Percentiles rank a stretch among this genome's conserved stretches.
phyloP scores from a whole-genome alignment of 2,797 vertebrate species.

The Lepus townsendii region DNA sequence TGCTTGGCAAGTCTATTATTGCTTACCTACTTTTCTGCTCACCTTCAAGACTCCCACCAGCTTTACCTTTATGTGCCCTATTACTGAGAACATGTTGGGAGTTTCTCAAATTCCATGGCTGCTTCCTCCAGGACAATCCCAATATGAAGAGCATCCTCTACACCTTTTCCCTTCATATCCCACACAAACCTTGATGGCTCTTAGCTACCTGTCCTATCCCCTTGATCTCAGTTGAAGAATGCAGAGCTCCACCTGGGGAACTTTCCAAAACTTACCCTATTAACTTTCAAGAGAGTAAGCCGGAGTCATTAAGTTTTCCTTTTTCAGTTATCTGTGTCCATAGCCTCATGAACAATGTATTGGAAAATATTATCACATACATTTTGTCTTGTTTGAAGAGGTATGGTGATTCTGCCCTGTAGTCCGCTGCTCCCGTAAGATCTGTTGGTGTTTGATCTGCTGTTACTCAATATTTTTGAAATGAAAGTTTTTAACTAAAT shows the following conservation, averaged over 20 bases:
- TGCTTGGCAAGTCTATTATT: too few species aligned
- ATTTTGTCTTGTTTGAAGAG: background rate
- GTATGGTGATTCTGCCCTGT: too few species aligned
- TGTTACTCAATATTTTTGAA: background rate
- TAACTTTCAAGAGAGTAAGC: background rate
- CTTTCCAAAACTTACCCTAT: fast-evolving
- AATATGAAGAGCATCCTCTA: background rate
- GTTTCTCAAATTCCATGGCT: background rate
- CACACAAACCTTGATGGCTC: too few species aligned
- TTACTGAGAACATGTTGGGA: too few species aligned
- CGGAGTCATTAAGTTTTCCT: background rate
- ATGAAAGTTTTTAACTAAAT: background rate
- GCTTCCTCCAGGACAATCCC: background rate
- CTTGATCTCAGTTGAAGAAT: background rate
- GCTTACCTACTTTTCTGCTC: too few species aligned
- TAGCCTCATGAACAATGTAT: background rate
- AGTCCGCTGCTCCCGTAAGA: background rate
- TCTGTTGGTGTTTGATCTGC: too few species aligned
- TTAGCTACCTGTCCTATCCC: background rate
- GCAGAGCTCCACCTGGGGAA: background rate
- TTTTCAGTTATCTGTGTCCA: background rate
- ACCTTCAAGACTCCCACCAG: too few species aligned
- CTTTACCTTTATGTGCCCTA: too few species aligned
- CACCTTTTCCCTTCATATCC: too few species aligned
- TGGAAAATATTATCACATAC: background rate